These are phyloP conservation scores for Rugalucina vietnamica DNA, from an alignment of 2,888 invertebrate genomes.

Conservation along the genomic window DNA sequence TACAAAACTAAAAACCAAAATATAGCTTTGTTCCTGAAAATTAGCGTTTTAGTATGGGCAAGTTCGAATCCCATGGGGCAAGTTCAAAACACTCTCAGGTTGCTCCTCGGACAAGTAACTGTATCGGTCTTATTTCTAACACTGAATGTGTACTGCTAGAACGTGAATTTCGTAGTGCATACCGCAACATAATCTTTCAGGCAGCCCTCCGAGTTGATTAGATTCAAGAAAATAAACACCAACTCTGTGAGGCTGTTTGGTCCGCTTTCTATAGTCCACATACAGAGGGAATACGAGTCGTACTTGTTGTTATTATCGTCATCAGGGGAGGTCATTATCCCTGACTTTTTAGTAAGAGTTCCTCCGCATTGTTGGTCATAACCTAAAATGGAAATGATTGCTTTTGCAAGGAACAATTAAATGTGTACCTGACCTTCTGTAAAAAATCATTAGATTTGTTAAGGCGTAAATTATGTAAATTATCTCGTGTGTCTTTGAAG, in stretches of 20 bases:
- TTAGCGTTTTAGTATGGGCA: too few species aligned
- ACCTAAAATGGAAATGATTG: not conserved
- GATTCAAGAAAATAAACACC: not conserved
- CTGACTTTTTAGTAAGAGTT: not conserved
- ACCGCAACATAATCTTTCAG: not conserved
- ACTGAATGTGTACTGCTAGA: too few species aligned
- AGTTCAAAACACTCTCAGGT: too few species aligned
- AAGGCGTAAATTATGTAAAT: not conserved
- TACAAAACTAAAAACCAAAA: too few species aligned
- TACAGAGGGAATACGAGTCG: not conserved
- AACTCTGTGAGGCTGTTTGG: not conserved
- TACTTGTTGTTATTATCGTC: not conserved
- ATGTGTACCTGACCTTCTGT: not conserved
- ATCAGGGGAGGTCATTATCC: not conserved
- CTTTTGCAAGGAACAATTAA: too few species aligned
- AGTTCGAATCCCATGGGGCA: too few species aligned
- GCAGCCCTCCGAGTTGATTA: not conserved
- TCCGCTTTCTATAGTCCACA: not conserved
- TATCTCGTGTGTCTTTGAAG: not conserved
- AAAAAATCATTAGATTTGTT: not conserved
- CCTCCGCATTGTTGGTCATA: not conserved
- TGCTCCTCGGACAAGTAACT: too few species aligned
- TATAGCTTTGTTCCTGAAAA: too few species aligned
- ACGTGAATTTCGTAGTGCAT: too few species aligned
- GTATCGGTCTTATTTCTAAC: too few species aligned